Evolutionary conservation across 2,113 vertebrate species (phyloP), one percentile per base, ranked within the genome.

Genomic region (Oryzias woworae): DNA sequence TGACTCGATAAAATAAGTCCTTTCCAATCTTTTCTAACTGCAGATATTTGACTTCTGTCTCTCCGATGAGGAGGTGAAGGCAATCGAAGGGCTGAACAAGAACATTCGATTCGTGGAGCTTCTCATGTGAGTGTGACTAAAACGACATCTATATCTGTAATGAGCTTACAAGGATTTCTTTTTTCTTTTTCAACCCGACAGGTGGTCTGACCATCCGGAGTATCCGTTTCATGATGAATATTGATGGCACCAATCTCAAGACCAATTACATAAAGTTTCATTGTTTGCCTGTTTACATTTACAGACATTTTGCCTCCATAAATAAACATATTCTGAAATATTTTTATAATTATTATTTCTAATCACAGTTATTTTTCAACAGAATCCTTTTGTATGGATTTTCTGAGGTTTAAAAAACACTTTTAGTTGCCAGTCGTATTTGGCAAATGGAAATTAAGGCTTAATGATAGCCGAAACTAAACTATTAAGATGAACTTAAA

Each of bases 31-130:
- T n/a, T 61, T 44, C 52, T 48, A 14, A 1, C 46, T 58, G n/a
- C 78, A 98, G 95, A 93, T 98, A 80, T 98, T 98, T 75, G 92
- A 96, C 80, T 98, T 98, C 87, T 93, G 75, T 31, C 92, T 98
- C 47, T 93, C 94, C 24, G 91, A 93, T n/a, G 81, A 92, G 66
- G 96, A 97, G 71, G 95, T 97, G 92, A 92, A 93, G 67, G 83
- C 82, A 8, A 90, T 98, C 18, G 93, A 94, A 79, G 89, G 85
- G 1, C 66, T 98, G 73, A 95, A 98, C 86, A 98, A 92, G 88
- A 93, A 94, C 0, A 58, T 93, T 66, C 94, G 96, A 58, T 96
- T 94, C 2, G 95, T 98, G 85, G 90, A 94, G 46, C 24, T 97
- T 66, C 73, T 91, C 71, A 94, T 94, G 96, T 97, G 87, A 95